Base-by-base conservation (phyloP, 1,140 invertebrate species). In the Globodera rostochiensis region DNA sequence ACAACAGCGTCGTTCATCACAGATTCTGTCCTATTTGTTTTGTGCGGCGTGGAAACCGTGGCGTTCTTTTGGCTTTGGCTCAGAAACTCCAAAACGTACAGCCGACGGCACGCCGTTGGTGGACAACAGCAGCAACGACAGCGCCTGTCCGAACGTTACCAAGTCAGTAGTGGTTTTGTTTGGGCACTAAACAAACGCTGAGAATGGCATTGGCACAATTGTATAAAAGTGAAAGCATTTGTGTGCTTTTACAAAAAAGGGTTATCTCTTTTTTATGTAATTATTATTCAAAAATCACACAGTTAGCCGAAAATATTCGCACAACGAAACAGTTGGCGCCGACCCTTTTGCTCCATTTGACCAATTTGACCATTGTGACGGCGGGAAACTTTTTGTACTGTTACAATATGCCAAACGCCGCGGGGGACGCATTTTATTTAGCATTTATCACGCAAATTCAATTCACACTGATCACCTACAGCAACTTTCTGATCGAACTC, bases 221-320 rank as follows among this genome's bases (percentile, higher is more conserved):
- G 50, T 53, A 13, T 53, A 53, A 53, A 53, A 7, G 11, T 1
- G 19, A 15, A 60, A 60, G 13, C 5, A 60, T 60, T 60, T 60
- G 0, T 60, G 1, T 5, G 5, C 11, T 15, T 60, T n/a, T n/a
- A n/a, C 9, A 60, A 60, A 15, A 15, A 60, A 60, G 5, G 57
- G 0, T 50, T 50, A 25, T 36, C 36, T 1, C 60, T 66, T 13
- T 21, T 15, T 21, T 66, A 15, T 66, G 3, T 66, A 2, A 3
- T 15, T 21, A 15, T 66, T 21, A 15, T 21, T 66, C 21, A 21
- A 66, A 21, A 13, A 21, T 66, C 36, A 15, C n/a, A 46, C 4
- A 76, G 74, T n/a, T 76, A 45, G 57, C 46, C 6, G 74, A 76
- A 66, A 76, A 76, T 60, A 76, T 76, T 76, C 49, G 74, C 6